Evolutionary conservation across 2,113 vertebrate genomes (phyloP).

Genomic region (human): DNA sequence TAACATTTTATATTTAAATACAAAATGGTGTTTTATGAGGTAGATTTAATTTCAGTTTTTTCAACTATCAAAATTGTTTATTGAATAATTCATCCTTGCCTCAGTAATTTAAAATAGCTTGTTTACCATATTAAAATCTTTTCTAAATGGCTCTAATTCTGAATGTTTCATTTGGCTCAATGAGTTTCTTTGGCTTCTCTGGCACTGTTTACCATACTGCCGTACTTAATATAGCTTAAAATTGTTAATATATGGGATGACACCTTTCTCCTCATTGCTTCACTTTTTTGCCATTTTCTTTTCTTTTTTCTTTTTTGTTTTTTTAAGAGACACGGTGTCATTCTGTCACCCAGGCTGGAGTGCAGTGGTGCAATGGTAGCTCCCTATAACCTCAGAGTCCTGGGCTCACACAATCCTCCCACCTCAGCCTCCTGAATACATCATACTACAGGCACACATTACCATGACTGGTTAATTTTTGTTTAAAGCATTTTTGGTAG

Average conservation of each 20-base stretch:
- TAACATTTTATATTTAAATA: background rate
- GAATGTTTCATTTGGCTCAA: background rate
- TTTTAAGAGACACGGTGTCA: no score
- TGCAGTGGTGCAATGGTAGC: no score
- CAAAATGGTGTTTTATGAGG: background rate
- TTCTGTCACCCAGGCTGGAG: no score
- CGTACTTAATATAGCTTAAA: background rate
- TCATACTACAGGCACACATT: no score
- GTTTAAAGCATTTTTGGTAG: no score
- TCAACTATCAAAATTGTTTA: background rate
- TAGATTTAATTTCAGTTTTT: conserved; percentile 28
- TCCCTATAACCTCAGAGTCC: no score
- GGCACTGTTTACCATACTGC: background rate
- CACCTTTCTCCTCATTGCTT: background rate
- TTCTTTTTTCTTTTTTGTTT: no score
- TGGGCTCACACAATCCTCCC: no score
- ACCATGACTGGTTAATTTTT: no score
- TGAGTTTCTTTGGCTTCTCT: background rate
- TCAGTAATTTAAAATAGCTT: background rate
- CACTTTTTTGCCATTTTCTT: background rate
- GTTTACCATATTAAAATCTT: conserved; percentile 11
- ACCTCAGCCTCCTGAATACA: no score
- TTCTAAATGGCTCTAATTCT: background rate
- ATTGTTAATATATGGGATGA: background rate
- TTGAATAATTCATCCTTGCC: conserved; percentile 30